Base-by-base conservation (phyloP, 2,797 vertebrate species). In the Threskiornis aethiopicus region DNA sequence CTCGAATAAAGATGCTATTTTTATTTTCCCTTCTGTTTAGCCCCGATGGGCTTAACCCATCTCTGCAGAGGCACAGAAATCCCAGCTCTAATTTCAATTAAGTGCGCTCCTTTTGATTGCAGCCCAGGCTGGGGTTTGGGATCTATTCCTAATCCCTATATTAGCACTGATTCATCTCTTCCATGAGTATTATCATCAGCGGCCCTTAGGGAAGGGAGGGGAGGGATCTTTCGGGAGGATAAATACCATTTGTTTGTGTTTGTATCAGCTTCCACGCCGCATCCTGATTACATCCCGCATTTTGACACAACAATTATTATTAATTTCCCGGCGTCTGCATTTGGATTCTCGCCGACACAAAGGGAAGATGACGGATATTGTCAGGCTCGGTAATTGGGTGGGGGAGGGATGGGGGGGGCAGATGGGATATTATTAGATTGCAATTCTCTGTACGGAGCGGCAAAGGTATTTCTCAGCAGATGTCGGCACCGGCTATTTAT, bases 221-320 rank as follows among this genome's bases (percentile, higher is more conserved):
- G 95, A 94, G 96, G 71, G 91, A 93, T 97, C 97, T 97, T 98
- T 96, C 39, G 13, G 96, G 95, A 97, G 97, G 98, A 98, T 97
- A 98, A 98, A 98, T 98, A 97, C 64, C 90, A 97, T 98, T 98
- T 98, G 98, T 98, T 98, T 98, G 98, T 98, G 94, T 98, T 98
- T 98, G 97, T 98, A 79, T 98, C 97, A 97, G 94, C 96, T 98
- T 98, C 97, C 97, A 96, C 61, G 71, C 96, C 84, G 93, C 96
- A 97, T 97, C 96, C 98, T 98, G 98, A 98, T 98, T 97, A 97
- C 97, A 91, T 97, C 97, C 97, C 75, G 41, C 25, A 35, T 96
- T 96, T 96, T 97, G 94, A 97, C 97, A 97, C 97, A 95, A 96
- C 97, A 98, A 97, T 98, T 98, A 98, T 97, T 98, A 98, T 97